Evolutionary conservation across 2,113 vertebrate genomes (phyloP), one percentile per base, ranked within the genome.

Genomic region (Cavia porcellus): DNA sequence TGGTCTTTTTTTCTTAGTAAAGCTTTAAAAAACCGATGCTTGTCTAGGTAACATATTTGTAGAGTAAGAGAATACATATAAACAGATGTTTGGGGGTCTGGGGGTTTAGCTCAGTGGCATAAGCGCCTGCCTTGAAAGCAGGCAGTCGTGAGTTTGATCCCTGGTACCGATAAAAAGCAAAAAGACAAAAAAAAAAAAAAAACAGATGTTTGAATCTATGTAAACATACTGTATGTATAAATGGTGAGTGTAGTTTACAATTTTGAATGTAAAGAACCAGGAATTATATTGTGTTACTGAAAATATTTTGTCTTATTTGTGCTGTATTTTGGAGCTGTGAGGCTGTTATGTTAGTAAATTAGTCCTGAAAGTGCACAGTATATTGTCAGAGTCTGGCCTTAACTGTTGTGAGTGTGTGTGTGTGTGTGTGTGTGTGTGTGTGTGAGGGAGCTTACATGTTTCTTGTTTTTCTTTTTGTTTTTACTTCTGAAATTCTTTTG

Each of bases 1-100:
- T 25, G 35, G 38, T 80, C 7, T 35, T 82, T 19, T 96, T 91
- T 95, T 92, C 38, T 57, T 74, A n/a, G 25, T 77, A 79, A 87
- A 15, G 12, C 25, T 79, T 92, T 94, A 20, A 92, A 75, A 45
- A 85, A 45, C 14, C 24, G 24, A 64, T 6, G 1, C 50, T 86
- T 74, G 38, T 90, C 13, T 42, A 90, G 11, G 30, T 92, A 68
- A 79, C 25, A 32, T 79, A 61, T 3, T 85, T 70, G 38, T 7
- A 55, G 62, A 84, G 22, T 24, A 80, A 47, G 35, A 50, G 11
- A 55, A 50, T 66, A 52, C 28, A 50, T 75, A 38, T 30, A 47
- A 61, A 50, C 2, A 74, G 59, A 66, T 47, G 52, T 87, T 77
- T 66, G 42, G 38, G 38, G 38, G 38, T 2, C 38, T 38, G 38